Base-by-base conservation (phyloP, 2,888 invertebrate species). In the Neuroscelio doddi region DNA sequence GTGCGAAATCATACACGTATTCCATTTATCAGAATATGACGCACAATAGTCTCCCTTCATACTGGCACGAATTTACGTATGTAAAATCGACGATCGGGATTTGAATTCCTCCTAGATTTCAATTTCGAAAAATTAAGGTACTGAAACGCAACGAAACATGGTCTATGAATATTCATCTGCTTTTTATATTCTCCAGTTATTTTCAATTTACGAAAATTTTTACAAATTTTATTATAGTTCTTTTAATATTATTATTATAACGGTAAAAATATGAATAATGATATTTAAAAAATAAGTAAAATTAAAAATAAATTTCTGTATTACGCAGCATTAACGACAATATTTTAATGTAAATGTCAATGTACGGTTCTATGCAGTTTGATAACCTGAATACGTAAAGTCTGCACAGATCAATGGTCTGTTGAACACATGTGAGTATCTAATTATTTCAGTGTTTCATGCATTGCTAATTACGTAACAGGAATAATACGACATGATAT, bases 121-220 rank as follows among this genome's bases (percentile, higher is more conserved):
- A 38, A 38, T 38, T 38, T 38, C 8, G 16, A 15, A 4, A 38
- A 38, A 38, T 38, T 38, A 38, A 38, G 38, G 38, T 4, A 38
- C 15, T n/a, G 7, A 7, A 14, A 12, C 4, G 14, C 36, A 9
- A 15, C 38, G 38, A 38, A 38, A 38, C 15, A 38, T 38, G 17
- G 9, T 4, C 21, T n/a, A 38, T 38, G 38, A 38, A 38, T 38
- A 38, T 38, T 15, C 17, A 38, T 38, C 34, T 8, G 17, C 15
- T 17, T 38, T 38, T 14, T 16, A 16, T 16, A 9, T 4, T n/a
- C n/a, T n/a, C 21, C 38, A 38, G n/a, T 9, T n/a, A n/a, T 38
- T 16, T 38, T 38, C 17, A n/a, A 5, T 9, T 7, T 9, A 9
- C 17, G 3, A 38, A 38, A 15, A 7, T 15, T 17, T 9, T 16